Conservation (phyloP, 2,888 invertebrate species). For the Timema cristinae region DNA sequence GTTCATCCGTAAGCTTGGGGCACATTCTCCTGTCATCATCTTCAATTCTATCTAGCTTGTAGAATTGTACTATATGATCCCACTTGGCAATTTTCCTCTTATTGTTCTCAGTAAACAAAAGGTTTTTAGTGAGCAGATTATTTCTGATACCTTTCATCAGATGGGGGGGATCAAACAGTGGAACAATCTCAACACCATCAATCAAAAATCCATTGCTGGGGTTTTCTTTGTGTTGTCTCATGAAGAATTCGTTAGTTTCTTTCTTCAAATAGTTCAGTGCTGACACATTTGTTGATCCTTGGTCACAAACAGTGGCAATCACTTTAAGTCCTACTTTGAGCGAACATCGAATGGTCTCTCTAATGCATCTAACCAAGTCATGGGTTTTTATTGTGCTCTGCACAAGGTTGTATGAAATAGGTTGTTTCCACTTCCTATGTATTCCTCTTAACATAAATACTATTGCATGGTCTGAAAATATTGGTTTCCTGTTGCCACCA, state of each 20-base stretch:
- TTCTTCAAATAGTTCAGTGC: conserved; percentile 4
- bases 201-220: background rate
- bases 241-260: background rate
- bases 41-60: background rate
- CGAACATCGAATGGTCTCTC: background rate
- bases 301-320: background rate
- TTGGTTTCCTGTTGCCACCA: background rate
- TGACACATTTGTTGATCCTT: background rate
- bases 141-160: conserved; percentile 1
- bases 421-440: conserved; percentile 3
- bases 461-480: background rate
- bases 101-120: background rate
- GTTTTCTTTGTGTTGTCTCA: background rate
- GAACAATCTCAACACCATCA: background rate
- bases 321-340: background rate
- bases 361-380: background rate
- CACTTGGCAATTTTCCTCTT: background rate
- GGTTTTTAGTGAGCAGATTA: background rate
- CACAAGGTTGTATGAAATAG: background rate
- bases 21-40: conserved; percentile 1
- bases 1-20: conserved; percentile 1
- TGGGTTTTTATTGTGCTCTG: background rate
- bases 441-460: background rate
- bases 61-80: conserved; percentile 5
- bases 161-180: conserved; percentile 1